These are phyloP conservation scores for Agrenia bidenticulata DNA, from an alignment of 2,888 invertebrate species.

Conservation along the genomic window DNA sequence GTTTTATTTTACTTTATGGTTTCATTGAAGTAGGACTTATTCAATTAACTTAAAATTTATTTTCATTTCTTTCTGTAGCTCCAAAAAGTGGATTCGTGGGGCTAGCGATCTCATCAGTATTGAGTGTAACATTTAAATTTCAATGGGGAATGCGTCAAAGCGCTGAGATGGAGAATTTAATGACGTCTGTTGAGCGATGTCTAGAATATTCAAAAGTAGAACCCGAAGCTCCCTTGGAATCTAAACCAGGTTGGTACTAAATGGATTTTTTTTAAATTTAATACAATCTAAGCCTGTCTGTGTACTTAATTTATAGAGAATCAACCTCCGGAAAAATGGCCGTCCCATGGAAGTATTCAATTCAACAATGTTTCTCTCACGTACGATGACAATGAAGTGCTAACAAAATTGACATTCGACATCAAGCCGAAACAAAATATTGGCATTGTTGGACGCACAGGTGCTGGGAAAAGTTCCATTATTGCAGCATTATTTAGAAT, in stretches of 20 bases:
- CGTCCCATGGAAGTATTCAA: constrained; percentile 54
- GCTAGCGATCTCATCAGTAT: constrained; percentile 45
- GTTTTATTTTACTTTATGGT: too few relatives aligned
- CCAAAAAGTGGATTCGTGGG: constrained; percentile 41
- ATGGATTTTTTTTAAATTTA: background rate
- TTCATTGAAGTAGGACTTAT: background rate
- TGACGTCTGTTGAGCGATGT: constrained; percentile 82
- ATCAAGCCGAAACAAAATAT: constrained; percentile 53
- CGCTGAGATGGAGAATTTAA: constrained; percentile 70
- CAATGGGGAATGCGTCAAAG: constrained; percentile 67
- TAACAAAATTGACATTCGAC: constrained; percentile 57
- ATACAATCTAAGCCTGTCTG: background rate
- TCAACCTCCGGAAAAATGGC: constrained; percentile 57
- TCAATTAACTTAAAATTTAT: background rate
- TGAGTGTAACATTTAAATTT: constrained; percentile 39
- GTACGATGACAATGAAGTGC: constrained; percentile 56
- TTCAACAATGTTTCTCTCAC: constrained; percentile 54
- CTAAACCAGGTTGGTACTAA: constrained; percentile 61
- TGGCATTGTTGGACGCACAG: constrained; percentile 62
- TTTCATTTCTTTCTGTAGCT: constrained; percentile 16
- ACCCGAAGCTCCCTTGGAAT: constrained; percentile 67
- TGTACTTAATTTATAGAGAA: constrained; percentile 43
- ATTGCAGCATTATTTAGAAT: constrained; percentile 85
- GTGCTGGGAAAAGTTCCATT: constrained; percentile 85
- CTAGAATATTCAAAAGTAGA: constrained; percentile 74